These are phyloP conservation scores for Lateolabrax maculatus DNA, from an alignment of 2,797 vertebrate species.

Conservation along the genomic window DNA sequence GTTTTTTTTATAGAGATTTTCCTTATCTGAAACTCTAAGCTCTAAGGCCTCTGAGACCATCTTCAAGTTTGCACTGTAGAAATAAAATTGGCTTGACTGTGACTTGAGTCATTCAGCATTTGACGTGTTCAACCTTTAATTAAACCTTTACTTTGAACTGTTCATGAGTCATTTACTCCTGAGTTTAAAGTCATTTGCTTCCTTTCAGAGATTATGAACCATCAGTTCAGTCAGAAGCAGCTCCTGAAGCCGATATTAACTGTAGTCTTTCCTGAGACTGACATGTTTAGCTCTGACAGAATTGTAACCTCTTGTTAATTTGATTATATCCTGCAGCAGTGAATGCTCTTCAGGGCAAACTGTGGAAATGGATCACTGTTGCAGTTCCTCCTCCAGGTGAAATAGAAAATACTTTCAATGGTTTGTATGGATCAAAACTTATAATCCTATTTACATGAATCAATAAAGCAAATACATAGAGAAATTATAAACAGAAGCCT, in stretches of 20 bases:
- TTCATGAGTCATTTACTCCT: too few relatives aligned
- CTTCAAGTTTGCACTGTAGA: not conserved
- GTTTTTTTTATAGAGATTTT: not conserved
- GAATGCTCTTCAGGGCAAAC: not conserved
- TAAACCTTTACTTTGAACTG: too few relatives aligned
- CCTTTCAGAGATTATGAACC: not conserved
- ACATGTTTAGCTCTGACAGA: not conserved
- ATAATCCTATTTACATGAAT: not conserved
- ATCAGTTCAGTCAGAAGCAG: not conserved
- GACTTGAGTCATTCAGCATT: not conserved
- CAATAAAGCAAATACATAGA: not conserved
- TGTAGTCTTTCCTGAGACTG: not conserved
- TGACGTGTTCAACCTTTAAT: too few relatives aligned
- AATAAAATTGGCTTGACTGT: not conserved
- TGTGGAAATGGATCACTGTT: not conserved
- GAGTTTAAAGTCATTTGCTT: not conserved
- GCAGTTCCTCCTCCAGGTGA: not conserved
- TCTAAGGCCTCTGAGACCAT: not conserved
- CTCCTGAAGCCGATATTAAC: not conserved
- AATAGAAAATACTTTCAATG: not conserved
- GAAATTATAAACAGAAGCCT: not conserved
- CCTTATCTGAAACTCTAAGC: not conserved
- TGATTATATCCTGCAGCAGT: constrained; percentile 16
- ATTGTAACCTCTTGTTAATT: not conserved
- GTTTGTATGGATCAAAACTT: not conserved